Evolutionary conservation across 2,888 invertebrate genomes (phyloP).

Genomic region (Drosophila putrida): DNA sequence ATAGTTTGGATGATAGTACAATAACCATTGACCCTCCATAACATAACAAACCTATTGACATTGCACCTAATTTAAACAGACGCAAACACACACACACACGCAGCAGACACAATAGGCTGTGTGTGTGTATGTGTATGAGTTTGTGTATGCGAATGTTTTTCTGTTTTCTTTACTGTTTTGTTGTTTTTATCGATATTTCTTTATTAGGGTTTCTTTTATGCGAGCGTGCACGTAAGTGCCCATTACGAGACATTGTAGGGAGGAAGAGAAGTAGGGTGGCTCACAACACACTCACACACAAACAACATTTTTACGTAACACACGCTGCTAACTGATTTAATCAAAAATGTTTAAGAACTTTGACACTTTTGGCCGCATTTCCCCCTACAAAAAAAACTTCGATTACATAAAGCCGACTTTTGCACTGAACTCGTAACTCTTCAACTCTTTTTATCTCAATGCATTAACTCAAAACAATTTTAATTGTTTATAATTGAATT

Average conservation of each 20-base stretch:
- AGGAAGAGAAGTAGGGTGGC: constrained; percentile 1
- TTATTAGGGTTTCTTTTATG: constrained; percentile 80
- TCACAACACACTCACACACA: constrained; percentile 17
- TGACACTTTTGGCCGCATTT: constrained; percentile 36
- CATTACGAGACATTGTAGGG: constrained; percentile 44
- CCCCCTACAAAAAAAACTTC: constrained; percentile 13
- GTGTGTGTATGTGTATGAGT: constrained; percentile 15
- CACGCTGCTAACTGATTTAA: constrained; percentile 60
- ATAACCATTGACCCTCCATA: constrained; percentile 50
- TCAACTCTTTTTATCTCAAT: constrained; percentile 26
- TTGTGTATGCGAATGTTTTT: constrained; percentile 29
- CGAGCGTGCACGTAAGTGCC: constrained; percentile 79
- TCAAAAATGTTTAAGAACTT: constrained; percentile 55
- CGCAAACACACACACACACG: constrained; percentile 30
- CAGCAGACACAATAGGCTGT: constrained; percentile 26
- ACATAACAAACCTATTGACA: constrained; percentile 57
- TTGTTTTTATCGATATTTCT: constrained; percentile 78
- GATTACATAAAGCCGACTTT: constrained; percentile 60
- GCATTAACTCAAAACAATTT: constrained; percentile 36
- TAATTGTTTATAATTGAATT: constrained; percentile 71
- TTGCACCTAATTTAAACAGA: constrained; percentile 68
- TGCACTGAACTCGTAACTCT: constrained; percentile 4
- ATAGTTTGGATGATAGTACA: constrained; percentile 24
- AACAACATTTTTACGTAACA: constrained; percentile 67
- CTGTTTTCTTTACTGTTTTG: constrained; percentile 53